Percentiles rank a stretch among this genome's conserved stretches.
Conservation (phyloP, 2,888 invertebrate genomes). For the Euplagia quadripunctaria region DNA sequence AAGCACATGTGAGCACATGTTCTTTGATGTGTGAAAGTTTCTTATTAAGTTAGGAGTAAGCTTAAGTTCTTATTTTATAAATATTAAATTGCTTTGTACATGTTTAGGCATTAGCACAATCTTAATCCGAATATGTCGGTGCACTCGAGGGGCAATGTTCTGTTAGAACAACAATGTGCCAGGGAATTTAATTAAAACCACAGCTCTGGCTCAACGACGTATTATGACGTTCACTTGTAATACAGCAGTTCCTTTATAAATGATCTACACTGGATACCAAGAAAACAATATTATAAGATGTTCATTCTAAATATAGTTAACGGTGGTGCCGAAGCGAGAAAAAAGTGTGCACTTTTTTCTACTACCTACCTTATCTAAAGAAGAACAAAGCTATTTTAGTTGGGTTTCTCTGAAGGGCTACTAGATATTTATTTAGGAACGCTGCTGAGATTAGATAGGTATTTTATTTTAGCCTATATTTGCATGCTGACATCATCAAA, state of each 20-base stretch:
- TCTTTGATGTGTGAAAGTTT: not conserved
- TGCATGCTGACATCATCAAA: too few relatives aligned
- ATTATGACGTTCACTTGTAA: slow-evolving; percentile 5
- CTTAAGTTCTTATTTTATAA: not conserved
- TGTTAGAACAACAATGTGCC: slow-evolving; percentile 10
- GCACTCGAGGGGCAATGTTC: slow-evolving; percentile 8
- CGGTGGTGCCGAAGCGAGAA: not conserved
- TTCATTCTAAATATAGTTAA: not conserved
- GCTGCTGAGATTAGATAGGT: too few relatives aligned
- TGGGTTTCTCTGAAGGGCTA: too few relatives aligned
- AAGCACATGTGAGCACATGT: too few relatives aligned
- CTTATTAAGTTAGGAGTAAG: not conserved
- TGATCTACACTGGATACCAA: not conserved
- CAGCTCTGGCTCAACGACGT: not conserved
- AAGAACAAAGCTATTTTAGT: too few relatives aligned
- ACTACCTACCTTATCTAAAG: too few relatives aligned
- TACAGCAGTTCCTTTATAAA: not conserved
- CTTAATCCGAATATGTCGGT: slow-evolving; percentile 11
- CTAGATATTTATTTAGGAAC: too few relatives aligned
- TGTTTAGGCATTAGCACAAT: slow-evolving; percentile 7
- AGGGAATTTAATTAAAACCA: slow-evolving; percentile 19
- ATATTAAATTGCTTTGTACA: slow-evolving; percentile 2
- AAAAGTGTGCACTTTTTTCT: not conserved
- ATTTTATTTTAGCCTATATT: too few relatives aligned
- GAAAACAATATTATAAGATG: not conserved